Evolutionary conservation across 1,140 invertebrate species (phyloP).

Genomic region (Nymphalis io): DNA sequence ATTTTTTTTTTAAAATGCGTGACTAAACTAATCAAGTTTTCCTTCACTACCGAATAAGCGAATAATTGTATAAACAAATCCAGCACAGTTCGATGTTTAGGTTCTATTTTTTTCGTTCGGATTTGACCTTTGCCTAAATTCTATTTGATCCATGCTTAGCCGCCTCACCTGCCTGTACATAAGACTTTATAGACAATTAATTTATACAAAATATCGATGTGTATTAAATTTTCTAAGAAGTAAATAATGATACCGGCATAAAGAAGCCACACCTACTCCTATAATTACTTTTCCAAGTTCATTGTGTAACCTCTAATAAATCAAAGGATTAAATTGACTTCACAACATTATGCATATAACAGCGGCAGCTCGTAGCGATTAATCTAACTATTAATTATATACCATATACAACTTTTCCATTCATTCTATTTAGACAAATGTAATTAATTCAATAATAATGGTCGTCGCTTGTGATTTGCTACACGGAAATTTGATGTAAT

Average conservation of each 20-base stretch:
- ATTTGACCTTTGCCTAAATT: no score
- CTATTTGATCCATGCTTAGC: no score
- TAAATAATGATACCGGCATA: background rate
- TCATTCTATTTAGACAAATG: background rate
- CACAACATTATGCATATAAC: slow-evolving; percentile 4
- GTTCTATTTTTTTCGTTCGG: no score
- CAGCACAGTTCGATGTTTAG: no score
- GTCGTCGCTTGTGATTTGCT: background rate
- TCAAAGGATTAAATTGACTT: slow-evolving; percentile 20
- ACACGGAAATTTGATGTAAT: no score
- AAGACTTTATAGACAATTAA: background rate
- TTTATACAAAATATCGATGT: background rate
- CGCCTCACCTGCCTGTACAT: background rate
- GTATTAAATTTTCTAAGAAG: background rate
- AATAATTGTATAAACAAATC: no score
- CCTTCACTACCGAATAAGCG: no score
- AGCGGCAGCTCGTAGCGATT: slow-evolving; percentile 5
- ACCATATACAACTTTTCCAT: background rate
- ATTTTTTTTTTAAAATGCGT: no score
- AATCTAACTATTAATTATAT: slow-evolving; percentile 13
- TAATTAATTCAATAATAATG: background rate
- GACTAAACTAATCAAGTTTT: no score
- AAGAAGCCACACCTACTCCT: background rate
- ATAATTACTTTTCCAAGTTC: slow-evolving; percentile 6
- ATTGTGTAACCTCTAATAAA: slow-evolving; percentile 17